Base-by-base conservation (phyloP, 2,113 vertebrate genomes). In the Catharus minimus region DNA sequence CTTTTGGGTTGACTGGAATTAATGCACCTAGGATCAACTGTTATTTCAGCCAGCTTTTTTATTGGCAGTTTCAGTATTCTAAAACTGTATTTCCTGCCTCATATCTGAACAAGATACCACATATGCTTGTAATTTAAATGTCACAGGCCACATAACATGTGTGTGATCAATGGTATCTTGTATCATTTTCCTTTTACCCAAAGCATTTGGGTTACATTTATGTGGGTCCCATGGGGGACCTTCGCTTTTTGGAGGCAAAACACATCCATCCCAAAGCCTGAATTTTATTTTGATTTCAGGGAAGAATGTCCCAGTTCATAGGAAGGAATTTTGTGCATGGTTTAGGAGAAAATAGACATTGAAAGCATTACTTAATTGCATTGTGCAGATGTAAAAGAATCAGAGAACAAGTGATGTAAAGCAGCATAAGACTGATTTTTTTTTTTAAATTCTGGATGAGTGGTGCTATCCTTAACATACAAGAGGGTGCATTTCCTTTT, bases 21-120 rank as follows among this genome's bases (percentile, higher is more conserved):
- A 39, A 43, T 64, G 71, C 24, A 20, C 30, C 79, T 67, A 57
- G 78, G 62, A 81, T 58, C 47, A 56, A 72, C 57, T 33, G 56
- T 38, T 88, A 57, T 69, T 89, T 52, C 82, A 86, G 77, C 80
- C 50, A 30, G 26, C 20, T 44, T 55, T 33, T 86, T 83, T 50
- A 66, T 60, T 84, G 83, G 66, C 62, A 57, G 47, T 86, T 83
- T 95, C 91, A 77, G 0, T 85, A 46, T 92, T 94, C 79, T 88
- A 68, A 74, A 94, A 92, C 84, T 82, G 90, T 61, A 93, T 98
- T 97, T 98, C 97, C 96, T 96, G 95, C 90, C 28, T 11, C 86
- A 60, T 88, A 86, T 73, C 89, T 97, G 86, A 93, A 32, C 16
- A 58, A 79, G 84, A 93, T 81, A 58, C 44, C 60, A 52, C 97